Evolutionary conservation across 1,140 invertebrate genomes (phyloP), one percentile per base, ranked within the genome.

Genomic region (Agraylea sexmaculata): DNA sequence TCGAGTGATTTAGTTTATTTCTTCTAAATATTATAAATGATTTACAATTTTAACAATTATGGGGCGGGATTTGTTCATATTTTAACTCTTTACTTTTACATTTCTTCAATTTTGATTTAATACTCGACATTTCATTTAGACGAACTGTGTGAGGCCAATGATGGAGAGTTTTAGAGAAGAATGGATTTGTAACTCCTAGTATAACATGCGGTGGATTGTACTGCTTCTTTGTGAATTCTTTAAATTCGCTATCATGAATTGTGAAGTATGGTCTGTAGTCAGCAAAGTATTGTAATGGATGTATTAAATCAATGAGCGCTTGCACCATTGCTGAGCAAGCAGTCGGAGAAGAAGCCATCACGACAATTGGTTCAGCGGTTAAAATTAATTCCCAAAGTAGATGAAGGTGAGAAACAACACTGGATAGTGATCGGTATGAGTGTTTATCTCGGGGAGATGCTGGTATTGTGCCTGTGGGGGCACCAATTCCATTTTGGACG

Each of bases 241-340:
- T 93, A 60, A 99, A 99, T 66, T 99, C 95, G 57, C 87, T 91
- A 65, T 99, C 94, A 66, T 99, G 96, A 52, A 99, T 99, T 31
- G 96, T 99, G 62, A 99, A 99, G 62, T 96, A 99, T 32, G 96
- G 96, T 36, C 95, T 75, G 62, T 87, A 91, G 68, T 99, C 96
- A 41, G 85, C 82, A 56, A 80, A 80, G 58, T 87, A 99, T 54
- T 83, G 82, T 7, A 98, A 65, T 16, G 94, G 94, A 39, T 82
- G 80, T 43, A 99, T 96, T 50, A 93, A 74, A 34, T 85, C 80
- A 46, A 91, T 80, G 32, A 99, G 68, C 20, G 89, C 83, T 65
- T 97, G 88, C 7, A 99, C 94, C 69, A 94, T 82, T 49, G 84
- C 77, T 11, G 90, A 91, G 56, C 89, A 93, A 47, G 83, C 77